Percentiles rank a stretch among this genome's conserved stretches.
phyloP scores from a whole-genome alignment of 2,888 invertebrate species.

The Protodeltote pygarga region DNA sequence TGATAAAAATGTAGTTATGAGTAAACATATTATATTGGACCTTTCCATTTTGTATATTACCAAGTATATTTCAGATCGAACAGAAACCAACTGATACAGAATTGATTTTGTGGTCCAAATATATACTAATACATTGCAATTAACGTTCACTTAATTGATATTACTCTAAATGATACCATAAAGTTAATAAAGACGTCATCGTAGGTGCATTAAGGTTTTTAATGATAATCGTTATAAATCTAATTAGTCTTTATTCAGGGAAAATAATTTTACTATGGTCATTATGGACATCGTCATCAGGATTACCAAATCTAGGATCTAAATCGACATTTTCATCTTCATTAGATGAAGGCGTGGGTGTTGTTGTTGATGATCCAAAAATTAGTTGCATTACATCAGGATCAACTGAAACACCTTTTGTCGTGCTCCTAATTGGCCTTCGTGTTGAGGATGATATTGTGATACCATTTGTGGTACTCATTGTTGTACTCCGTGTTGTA shows the following conservation, averaged over 20 bases:
- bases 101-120: neutral
- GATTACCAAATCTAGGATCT: slow-evolving; percentile 31
- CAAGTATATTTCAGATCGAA: neutral
- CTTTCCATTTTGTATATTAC: slow-evolving; percentile 17
- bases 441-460: slow-evolving; percentile 5
- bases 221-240: slow-evolving; percentile 44
- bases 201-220: slow-evolving; percentile 1
- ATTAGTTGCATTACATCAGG: slow-evolving; percentile 16
- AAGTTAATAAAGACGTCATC: slow-evolving; percentile 10
- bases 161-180: slow-evolving; percentile 17
- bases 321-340: slow-evolving; percentile 22
- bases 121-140: slow-evolving; percentile 18
- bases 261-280: slow-evolving; percentile 13
- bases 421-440: too few species aligned
- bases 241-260: slow-evolving; percentile 40
- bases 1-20: slow-evolving; percentile 9
- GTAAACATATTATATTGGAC: slow-evolving; percentile 4
- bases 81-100: slow-evolving; percentile 20
- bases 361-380: slow-evolving; percentile 13
- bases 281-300: neutral
- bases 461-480: slow-evolving; percentile 1
- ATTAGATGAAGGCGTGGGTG: neutral
- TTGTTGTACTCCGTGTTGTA: neutral
- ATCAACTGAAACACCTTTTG: slow-evolving; percentile 19
- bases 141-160: slow-evolving; percentile 15